Base-by-base conservation (phyloP, 2,888 invertebrate genomes). In the Spilarctia lutea region DNA sequence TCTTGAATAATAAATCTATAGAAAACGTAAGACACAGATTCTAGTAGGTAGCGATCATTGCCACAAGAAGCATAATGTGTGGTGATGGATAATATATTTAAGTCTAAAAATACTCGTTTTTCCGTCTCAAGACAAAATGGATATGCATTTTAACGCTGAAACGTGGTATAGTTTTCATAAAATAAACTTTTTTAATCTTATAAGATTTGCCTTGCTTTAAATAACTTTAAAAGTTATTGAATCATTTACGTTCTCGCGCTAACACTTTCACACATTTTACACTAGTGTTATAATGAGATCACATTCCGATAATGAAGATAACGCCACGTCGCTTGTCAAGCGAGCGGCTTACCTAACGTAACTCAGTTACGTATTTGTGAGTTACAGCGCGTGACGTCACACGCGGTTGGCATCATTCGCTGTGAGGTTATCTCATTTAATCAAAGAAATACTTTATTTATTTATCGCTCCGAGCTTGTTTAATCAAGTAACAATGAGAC, bases 401-500 rank as follows among this genome's bases (percentile, higher is more conserved):
- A 56, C 11, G 11, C 56, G 56, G 56, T n/a, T 56, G 56, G 24
- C n/a, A 56, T 56, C 10, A 56, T 56, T 56, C 10, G n/a, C n/a
- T 27, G 56, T 56, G 56, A 56, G n/a, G 56, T 56, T 56, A 56
- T n/a, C 56, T 56, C n/a, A 56, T 56, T 27, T 56, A 56, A 56
- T 56, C 56, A 56, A 56, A 56, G 56, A n/a, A 56, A 56, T 56
- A 56, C 56, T 27, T 56, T 56, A 56, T 56, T 56, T 56, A 56
- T 56, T 56, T 56, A 13, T n/a, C n/a, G 56, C 56, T n/a, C 11
- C n/a, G 56, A 56, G n/a, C 56, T 56, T 56, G 67, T 67, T 67
- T 67, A 42, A 67, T 67, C 67, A 42, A 67, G n/a, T 39, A 42
- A 67, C 42, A 67, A 68, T 30, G 67, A 68, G 67, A 68, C 45